Percentiles rank a stretch among this genome's conserved stretches.
These are phyloP conservation scores for Mactra quadrangularis DNA, from an alignment of 1,140 invertebrate genomes.

Conservation along the genomic window DNA sequence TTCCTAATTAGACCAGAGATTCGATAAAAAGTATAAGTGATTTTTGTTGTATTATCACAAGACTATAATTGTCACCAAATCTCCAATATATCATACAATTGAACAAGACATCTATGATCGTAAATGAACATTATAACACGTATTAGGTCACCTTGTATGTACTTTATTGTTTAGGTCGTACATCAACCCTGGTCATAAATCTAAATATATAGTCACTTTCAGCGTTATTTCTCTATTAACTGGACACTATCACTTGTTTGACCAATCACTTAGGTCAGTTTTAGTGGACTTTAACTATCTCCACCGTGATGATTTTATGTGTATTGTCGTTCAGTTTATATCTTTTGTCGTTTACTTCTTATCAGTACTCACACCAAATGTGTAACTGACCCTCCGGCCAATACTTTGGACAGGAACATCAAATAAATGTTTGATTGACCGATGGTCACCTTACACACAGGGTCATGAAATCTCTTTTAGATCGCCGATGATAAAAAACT, in stretches of 20 bases:
- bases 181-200: slow-evolving; percentile 17
- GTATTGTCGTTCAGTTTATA: not conserved
- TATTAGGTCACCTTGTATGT: slow-evolving; percentile 27
- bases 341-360: slow-evolving; percentile 18
- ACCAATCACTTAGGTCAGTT: slow-evolving; percentile 57
- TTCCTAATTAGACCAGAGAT: too few species aligned
- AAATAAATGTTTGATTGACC: slow-evolving; percentile 33
- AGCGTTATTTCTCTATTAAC: slow-evolving; percentile 41
- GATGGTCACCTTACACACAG: slow-evolving; percentile 42
- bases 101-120: too few species aligned
- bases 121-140: not conserved
- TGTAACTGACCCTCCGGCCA: slow-evolving; percentile 42
- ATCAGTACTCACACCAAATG: slow-evolving; percentile 43
- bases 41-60: too few species aligned
- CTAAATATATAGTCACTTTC: slow-evolving; percentile 18
- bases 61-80: too few species aligned
- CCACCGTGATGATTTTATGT: slow-evolving; percentile 51
- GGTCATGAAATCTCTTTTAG: slow-evolving; percentile 15
- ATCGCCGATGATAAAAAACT: not conserved
- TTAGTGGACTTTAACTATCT: slow-evolving; percentile 49
- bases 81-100: too few species aligned
- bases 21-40: too few species aligned
- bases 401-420: slow-evolving; percentile 21
- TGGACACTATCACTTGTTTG: slow-evolving; percentile 55
- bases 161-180: slow-evolving; percentile 23